phyloP scores from a whole-genome alignment of 2,888 invertebrate species.

The Hirtodrosophila duncani region DNA sequence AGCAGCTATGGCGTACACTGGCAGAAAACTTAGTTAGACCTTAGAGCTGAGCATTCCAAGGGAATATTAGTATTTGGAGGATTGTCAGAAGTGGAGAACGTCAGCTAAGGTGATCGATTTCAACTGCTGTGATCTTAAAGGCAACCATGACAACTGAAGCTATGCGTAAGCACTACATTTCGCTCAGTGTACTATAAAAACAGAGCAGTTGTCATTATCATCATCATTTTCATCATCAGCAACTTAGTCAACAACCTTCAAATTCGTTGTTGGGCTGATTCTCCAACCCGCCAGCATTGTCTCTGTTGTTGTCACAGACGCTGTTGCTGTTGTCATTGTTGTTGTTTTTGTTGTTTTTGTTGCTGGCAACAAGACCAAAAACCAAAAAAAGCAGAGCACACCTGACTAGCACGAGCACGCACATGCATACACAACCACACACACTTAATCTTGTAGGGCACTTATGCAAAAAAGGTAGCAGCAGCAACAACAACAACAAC shows the following conservation, averaged over 20 bases:
- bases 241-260: slow-evolving; percentile 58
- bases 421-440: slow-evolving; percentile 8
- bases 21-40: no score
- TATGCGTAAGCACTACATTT: no score
- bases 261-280: slow-evolving; percentile 38
- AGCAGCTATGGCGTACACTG: slow-evolving; percentile 33
- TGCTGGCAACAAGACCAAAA: slow-evolving; percentile 52
- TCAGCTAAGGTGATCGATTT: no score
- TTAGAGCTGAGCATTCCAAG: no score
- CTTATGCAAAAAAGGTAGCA: slow-evolving; percentile 71
- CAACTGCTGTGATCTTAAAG: no score
- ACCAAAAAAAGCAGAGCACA: slow-evolving; percentile 28
- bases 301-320: slow-evolving; percentile 51
- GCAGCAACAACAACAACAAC: neutral
- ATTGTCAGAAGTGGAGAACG: no score
- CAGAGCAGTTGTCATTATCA: slow-evolving; percentile 49
- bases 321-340: slow-evolving; percentile 49
- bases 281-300: slow-evolving; percentile 13
- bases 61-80: no score
- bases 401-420: slow-evolving; percentile 31
- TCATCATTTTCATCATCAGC: slow-evolving; percentile 53
- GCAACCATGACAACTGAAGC: no score
- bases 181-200: no score
- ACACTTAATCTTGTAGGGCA: slow-evolving; percentile 34
- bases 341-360: slow-evolving; percentile 52